phyloP scores from a whole-genome alignment of 2,888 invertebrate genomes.

The Drosophila niveifrons region DNA sequence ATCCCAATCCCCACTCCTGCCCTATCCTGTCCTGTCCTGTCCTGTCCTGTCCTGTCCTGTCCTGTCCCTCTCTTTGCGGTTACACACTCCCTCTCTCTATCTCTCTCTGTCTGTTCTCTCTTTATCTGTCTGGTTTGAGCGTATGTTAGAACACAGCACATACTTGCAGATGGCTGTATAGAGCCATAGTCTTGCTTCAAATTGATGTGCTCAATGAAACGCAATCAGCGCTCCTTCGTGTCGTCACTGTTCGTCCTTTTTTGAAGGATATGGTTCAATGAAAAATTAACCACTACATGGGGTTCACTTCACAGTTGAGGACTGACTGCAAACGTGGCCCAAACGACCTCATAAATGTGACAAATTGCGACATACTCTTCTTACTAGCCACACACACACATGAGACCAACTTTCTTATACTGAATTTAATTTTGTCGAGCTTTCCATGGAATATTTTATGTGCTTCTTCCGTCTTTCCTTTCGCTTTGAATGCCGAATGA shows the following conservation, averaged over 20 bases:
- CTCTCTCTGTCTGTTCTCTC: slow-evolving; percentile 5
- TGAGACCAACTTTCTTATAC: slow-evolving; percentile 7
- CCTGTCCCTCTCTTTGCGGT: slow-evolving; percentile 21
- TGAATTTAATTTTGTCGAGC: slow-evolving; percentile 26
- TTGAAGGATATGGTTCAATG: slow-evolving; percentile 57
- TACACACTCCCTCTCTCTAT: slow-evolving; percentile 14
- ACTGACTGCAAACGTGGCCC: slow-evolving; percentile 22
- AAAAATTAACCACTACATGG: slow-evolving; percentile 61
- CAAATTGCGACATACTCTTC: slow-evolving; percentile 50
- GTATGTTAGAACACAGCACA: slow-evolving; percentile 23
- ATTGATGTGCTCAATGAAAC: slow-evolving; percentile 68
- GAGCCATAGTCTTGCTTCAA: slow-evolving; percentile 41
- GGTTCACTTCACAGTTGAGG: slow-evolving; percentile 27
- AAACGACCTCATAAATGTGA: slow-evolving; percentile 65
- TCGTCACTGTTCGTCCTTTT: slow-evolving; percentile 29
- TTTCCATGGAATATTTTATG: slow-evolving; percentile 15
- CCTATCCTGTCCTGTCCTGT: not conserved
- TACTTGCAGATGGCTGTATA: not conserved
- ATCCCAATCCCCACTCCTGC: slow-evolving; percentile 25
- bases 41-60: not conserved
- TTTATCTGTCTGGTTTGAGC: not conserved
- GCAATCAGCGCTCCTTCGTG: slow-evolving; percentile 47
- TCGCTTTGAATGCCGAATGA: slow-evolving; percentile 4
- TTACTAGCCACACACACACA: slow-evolving; percentile 6
- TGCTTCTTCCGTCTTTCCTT: not conserved